Base-by-base conservation (phyloP, 1,140 invertebrate species). In the Calephelis virginiensis region DNA sequence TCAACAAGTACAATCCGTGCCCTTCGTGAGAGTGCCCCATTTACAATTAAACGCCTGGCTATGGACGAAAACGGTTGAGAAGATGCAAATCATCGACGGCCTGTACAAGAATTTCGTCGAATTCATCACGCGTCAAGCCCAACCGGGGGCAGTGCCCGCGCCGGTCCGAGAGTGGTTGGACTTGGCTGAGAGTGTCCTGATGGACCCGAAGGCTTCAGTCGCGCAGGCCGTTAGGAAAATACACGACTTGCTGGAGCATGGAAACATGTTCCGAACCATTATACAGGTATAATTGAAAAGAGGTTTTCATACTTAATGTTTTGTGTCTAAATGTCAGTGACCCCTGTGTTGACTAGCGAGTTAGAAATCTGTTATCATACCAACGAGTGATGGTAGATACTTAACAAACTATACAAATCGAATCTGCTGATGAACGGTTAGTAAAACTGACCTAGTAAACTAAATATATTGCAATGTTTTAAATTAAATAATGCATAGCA, bases 221-320 rank as follows among this genome's bases (percentile, higher is more conserved):
- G 77, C 91, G 12, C 73, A 80, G 13, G 84, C 92, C 0, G 77
- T 94, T 28, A 79, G 86, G 11, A 89, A 91, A 48, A 84, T 95
- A 11, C 74, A 93, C 64, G 90, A 92, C 11, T 69, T 93, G 14
- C 89, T 94, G 63, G 82, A 91, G 17, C 89, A 93, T 50, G 93
- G 94, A 45, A 91, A 93, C 68, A 80, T 95, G 64, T 96, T 94
- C 84, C 84, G 93, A 49, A 89, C 91, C 8, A 92, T 92, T n/a
- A 83, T 93, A 73, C 81, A 94, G 94, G 95, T 95, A 38, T 7
- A 47, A 10, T 43, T 48, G 5, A 40, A 8, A 14, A 13, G 14
- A 6, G n/a, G 37, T n/a, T 10, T 43, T 28, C n/a, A 45, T n/a
- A 46, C 45, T 5, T 7, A 62, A 13, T 13, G 46, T 62, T 62